Evolutionary conservation across 2,888 invertebrate genomes (phyloP).

Genomic region (Synergus itoensis): DNA sequence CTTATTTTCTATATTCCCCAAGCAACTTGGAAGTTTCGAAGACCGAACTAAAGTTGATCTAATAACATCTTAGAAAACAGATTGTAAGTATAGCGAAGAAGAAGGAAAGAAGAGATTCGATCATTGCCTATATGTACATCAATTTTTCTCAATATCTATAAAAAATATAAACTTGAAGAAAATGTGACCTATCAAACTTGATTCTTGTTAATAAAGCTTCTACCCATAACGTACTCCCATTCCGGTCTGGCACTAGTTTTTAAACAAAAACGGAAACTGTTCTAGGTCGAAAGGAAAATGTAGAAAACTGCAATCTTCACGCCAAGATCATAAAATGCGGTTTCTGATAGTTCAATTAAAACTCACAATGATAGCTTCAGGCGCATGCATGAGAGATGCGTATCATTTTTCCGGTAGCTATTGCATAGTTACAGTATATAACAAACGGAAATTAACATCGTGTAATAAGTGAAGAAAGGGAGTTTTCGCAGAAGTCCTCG

Average conservation of each 20-base stretch:
- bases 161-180: neutral
- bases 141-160: neutral
- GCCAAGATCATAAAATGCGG: slow-evolving; percentile 50
- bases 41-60: neutral
- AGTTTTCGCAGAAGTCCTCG: neutral
- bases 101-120: too few relatives aligned
- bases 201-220: neutral
- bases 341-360: slow-evolving; percentile 36
- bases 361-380: slow-evolving; percentile 32
- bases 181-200: neutral
- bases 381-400: slow-evolving; percentile 1
- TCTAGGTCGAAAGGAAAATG: slow-evolving; percentile 59
- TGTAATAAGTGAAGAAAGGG: slow-evolving; percentile 6
- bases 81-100: neutral
- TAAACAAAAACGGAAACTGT: slow-evolving; percentile 55
- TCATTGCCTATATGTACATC: too few relatives aligned
- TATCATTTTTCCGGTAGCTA: slow-evolving; percentile 38
- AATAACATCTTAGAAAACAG: neutral
- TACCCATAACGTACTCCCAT: slow-evolving; percentile 40
- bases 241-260: slow-evolving; percentile 46
- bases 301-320: slow-evolving; percentile 58
- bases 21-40: neutral
- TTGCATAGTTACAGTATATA: slow-evolving; percentile 33
- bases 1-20: neutral
- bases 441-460: slow-evolving; percentile 30